Evolutionary conservation across 2,797 vertebrate genomes (phyloP).

Genomic region (Microhierax caerulescens): DNA sequence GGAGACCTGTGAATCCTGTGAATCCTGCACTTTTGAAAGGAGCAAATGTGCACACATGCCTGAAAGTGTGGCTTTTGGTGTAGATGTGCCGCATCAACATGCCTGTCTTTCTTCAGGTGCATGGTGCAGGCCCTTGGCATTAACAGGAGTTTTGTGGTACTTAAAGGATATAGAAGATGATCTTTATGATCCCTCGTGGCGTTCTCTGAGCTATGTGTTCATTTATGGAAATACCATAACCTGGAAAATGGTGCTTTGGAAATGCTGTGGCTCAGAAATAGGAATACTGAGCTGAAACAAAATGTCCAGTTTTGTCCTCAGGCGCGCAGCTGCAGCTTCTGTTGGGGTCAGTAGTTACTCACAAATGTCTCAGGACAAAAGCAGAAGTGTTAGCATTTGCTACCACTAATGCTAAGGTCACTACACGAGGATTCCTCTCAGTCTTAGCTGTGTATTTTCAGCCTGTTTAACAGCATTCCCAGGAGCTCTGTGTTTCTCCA

Average conservation of each 20-base stretch:
- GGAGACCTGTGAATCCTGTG: neutral
- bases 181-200: neutral
- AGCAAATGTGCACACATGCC: accelerated
- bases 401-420: neutral
- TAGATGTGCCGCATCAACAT: neutral
- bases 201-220: neutral
- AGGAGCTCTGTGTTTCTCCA: neutral
- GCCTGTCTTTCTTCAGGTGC: neutral
- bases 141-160: neutral
- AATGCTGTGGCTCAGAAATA: neutral
- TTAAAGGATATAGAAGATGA: neutral
- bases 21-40: neutral
- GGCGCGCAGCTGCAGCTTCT: neutral
- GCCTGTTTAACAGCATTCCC: neutral
- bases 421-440: neutral
- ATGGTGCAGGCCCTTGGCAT: neutral
- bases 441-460: neutral
- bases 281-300: neutral
- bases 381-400: neutral
- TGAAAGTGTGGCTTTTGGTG: neutral
- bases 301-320: neutral
- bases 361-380: neutral
- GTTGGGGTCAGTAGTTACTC: neutral
- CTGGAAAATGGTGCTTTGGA: neutral
- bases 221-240: neutral